Conservation (phyloP, 2,888 invertebrate species). For the Miltochrista miniata region DNA sequence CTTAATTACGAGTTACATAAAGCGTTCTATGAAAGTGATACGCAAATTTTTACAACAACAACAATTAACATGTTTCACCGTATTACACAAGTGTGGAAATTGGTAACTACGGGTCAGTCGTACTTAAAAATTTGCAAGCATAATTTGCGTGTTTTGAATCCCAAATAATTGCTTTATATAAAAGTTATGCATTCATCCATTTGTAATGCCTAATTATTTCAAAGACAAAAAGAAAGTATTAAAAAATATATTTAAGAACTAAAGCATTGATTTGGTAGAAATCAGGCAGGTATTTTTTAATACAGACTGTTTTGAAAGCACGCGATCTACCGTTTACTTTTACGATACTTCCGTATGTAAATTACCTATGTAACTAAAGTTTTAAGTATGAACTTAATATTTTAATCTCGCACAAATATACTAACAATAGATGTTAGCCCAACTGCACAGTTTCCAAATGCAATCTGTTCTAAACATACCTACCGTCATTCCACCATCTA, state of each 20-base stretch:
- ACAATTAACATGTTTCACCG: neutral
- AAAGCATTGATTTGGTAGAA: neutral
- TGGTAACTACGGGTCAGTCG: neutral
- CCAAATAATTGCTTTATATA: neutral
- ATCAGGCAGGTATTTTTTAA: neutral
- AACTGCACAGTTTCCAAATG: no score
- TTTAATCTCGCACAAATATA: no score
- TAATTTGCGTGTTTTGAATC: neutral
- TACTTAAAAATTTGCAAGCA: neutral
- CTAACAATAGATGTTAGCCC: no score
- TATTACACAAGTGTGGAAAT: conserved; percentile 4
- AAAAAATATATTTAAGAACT: neutral
- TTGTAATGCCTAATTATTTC: conserved; percentile 1
- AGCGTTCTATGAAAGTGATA: neutral
- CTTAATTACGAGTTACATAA: neutral
- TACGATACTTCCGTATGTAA: neutral
- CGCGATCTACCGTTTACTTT: neutral
- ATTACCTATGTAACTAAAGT: no score
- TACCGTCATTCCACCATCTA: no score
- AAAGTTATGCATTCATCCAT: neutral
- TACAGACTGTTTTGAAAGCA: neutral
- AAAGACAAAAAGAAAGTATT: conserved; percentile 4
- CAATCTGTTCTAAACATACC: no score
- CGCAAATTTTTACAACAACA: neutral
- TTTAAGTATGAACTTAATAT: no score